phyloP scores from a whole-genome alignment of 2,113 vertebrate species.

The Sander lucioperca region DNA sequence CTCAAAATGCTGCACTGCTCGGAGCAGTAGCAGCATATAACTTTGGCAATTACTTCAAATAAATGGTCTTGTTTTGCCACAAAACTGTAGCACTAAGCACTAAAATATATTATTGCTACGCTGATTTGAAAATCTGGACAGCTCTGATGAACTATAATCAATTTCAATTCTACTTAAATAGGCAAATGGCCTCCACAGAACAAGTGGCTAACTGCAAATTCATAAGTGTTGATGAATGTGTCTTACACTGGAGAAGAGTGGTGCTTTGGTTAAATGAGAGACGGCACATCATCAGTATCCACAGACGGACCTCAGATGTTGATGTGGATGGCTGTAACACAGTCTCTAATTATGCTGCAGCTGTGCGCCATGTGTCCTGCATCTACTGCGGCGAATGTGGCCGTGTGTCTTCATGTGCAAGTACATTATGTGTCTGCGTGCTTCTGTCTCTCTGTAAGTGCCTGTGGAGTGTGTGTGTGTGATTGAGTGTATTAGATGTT shows the following conservation, averaged over 20 bases:
- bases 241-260: constrained; percentile 17
- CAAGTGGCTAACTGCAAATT: constrained; percentile 21
- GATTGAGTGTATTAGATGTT: constrained; percentile 50
- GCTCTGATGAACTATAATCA: constrained; percentile 11
- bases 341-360: constrained; percentile 56
- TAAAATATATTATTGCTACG: background rate
- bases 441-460: constrained; percentile 21
- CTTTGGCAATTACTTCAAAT: background rate
- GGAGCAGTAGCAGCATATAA: background rate
- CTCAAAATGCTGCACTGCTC: background rate
- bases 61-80: constrained; percentile 7
- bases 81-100: constrained; percentile 24
- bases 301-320: constrained; percentile 52
- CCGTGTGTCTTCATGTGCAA: constrained; percentile 36
- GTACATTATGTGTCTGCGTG: constrained; percentile 30
- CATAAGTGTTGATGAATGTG: constrained; percentile 35
- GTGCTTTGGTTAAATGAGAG: constrained; percentile 37
- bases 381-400: constrained; percentile 34
- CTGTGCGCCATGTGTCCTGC: constrained; percentile 68
- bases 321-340: constrained; percentile 41
- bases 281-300: constrained; percentile 51
- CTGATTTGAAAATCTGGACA: constrained; percentile 6
- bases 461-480: constrained; percentile 49
- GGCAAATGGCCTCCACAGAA: constrained; percentile 34
- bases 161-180: constrained; percentile 16